Base-by-base conservation (phyloP, 2,113 vertebrate species). In the Callocephalon fimbriatum region DNA sequence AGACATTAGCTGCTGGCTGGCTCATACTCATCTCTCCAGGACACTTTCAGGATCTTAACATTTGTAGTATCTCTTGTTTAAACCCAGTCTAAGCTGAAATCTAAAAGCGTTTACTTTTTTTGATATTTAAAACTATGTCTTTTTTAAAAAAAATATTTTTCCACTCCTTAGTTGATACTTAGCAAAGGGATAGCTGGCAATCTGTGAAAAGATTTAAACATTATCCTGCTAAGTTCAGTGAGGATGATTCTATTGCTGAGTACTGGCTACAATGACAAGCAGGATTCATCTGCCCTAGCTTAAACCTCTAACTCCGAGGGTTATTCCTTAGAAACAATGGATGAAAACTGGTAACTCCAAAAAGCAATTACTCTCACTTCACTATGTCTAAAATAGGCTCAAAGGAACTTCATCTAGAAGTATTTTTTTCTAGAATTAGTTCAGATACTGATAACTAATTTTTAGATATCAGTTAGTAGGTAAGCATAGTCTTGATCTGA, bases 311-410 rank as follows among this genome's bases (percentile, higher is more conserved):
- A 44, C 3, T 35, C 32, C 18, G 14, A 58, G 5, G 2, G 8
- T 62, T 8, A 38, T 12, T 7, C 18, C 5, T 63, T n/a, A 50
- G 32, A 82, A 88, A 59, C 8, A 67, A 25, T 0, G 0, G 22
- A 32, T 18, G 25, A 50, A 85, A 87, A n/a, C 0, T 3, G 15
- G 1, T 35, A 22, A 2, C 5, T 54, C 32, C 13, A 14, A 90
- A 77, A 42, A 63, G 3, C 14, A 78, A 14, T 25, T 77, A 48
- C 4, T 56, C 25, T 50, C 15, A 19, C 16, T 72, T 23, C 32
- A 47, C 1, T 8, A 16, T 31, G 5, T 32, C 17, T 15, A 61
- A 80, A 70, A 80, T 2, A 65, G 6, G 3, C 9, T 47, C 23
- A 47, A 51, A 86, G 5, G 59, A 61, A 20, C 15, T 68, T 61